Percentiles rank a stretch among this genome's conserved stretches.
phyloP scores from a whole-genome alignment of 2,888 invertebrate genomes.

The Melolontha melolontha region DNA sequence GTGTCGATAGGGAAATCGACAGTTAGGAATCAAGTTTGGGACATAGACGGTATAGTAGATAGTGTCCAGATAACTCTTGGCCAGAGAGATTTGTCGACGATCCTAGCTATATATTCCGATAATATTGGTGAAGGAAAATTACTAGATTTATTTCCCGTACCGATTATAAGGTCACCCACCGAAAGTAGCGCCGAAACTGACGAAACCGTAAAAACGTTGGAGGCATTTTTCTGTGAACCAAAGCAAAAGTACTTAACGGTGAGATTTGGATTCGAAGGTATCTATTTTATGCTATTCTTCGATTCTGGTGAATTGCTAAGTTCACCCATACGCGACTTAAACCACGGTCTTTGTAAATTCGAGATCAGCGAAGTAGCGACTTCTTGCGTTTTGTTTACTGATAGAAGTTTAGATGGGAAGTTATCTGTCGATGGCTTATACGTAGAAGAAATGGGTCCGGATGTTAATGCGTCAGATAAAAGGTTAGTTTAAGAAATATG shows the following conservation, averaged over 20 bases:
- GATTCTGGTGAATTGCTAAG: constrained; percentile 81
- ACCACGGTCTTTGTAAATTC: constrained; percentile 77
- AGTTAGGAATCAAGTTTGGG: constrained; percentile 60
- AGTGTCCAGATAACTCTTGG: constrained; percentile 76
- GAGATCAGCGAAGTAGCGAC: constrained; percentile 76
- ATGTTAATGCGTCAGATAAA: constrained; percentile 71
- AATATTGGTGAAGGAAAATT: constrained; percentile 75
- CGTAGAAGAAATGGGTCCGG: constrained; percentile 80
- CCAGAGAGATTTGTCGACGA: constrained; percentile 79
- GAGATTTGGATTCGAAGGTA: constrained; percentile 76
- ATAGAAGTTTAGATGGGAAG: constrained; percentile 77
- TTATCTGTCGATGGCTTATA: constrained; percentile 77
- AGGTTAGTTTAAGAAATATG: constrained; percentile 64
- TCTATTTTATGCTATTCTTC: constrained; percentile 78
- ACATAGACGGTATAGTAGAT: constrained; percentile 77
- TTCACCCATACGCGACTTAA: constrained; percentile 79
- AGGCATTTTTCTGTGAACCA: constrained; percentile 80
- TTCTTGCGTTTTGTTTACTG: constrained; percentile 75
- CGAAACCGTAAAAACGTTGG: constrained; percentile 72
- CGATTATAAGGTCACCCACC: constrained; percentile 52
- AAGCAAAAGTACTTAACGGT: constrained; percentile 72
- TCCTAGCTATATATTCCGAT: constrained; percentile 78
- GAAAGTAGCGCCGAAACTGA: constrained; percentile 49
- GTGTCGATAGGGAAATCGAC: constrained; percentile 66
- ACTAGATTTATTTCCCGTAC: constrained; percentile 64